These are phyloP conservation scores for Eretmocerus hayati DNA, from an alignment of 2,888 invertebrate genomes.

Conservation along the genomic window DNA sequence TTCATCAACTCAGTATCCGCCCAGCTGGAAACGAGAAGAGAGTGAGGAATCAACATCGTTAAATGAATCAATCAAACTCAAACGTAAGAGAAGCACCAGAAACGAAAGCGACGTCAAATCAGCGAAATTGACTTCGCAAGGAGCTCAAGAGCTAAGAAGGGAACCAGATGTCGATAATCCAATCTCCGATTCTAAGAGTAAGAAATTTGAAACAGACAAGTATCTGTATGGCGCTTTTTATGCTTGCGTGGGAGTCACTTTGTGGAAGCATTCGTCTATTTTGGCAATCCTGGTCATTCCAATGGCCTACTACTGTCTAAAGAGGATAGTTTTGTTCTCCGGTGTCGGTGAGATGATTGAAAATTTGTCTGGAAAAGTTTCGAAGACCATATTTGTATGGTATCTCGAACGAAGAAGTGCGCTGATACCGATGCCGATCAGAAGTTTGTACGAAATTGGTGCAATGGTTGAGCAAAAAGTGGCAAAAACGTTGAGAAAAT, in stretches of 20 bases:
- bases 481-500: slow-evolving; percentile 61
- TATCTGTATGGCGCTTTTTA: slow-evolving; percentile 75
- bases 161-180: slow-evolving; percentile 37
- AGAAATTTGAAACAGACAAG: slow-evolving; percentile 37
- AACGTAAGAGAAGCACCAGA: slow-evolving; percentile 5
- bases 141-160: slow-evolving; percentile 38
- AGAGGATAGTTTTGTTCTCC: slow-evolving; percentile 46
- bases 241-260: slow-evolving; percentile 72
- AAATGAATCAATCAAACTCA: slow-evolving; percentile 10
- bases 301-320: slow-evolving; percentile 62
- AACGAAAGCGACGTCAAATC: too few relatives aligned
- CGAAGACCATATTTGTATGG: slow-evolving; percentile 52
- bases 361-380: slow-evolving; percentile 42
- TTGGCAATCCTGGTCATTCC: slow-evolving; percentile 72
- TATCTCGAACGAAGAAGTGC: slow-evolving; percentile 61
- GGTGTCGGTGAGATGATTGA: slow-evolving; percentile 46
- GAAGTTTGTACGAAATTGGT: slow-evolving; percentile 67
- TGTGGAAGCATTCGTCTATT: slow-evolving; percentile 85
- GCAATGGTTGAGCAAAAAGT: slow-evolving; percentile 58
- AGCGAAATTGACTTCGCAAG: too few relatives aligned
- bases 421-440: slow-evolving; percentile 67
- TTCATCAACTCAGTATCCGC: too few relatives aligned
- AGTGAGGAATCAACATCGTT: too few relatives aligned
- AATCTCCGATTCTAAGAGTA: slow-evolving; percentile 35
- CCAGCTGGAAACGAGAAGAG: too few relatives aligned